phyloP scores from a whole-genome alignment of 2,797 vertebrate genomes.

The Hirundo rustica region DNA sequence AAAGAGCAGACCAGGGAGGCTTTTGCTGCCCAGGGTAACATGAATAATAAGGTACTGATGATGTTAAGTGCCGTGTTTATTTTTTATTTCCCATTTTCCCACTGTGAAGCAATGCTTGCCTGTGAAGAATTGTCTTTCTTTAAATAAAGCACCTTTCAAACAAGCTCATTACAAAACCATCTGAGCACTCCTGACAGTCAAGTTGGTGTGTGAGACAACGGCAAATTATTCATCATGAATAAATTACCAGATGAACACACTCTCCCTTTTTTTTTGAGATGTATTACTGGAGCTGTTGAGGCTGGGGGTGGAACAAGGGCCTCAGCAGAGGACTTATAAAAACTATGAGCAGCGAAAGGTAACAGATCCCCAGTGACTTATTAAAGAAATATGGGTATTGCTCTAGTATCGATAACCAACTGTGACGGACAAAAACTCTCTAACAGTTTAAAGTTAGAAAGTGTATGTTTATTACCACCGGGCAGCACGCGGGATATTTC shows the following conservation, averaged over 20 bases:
- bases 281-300: not conserved
- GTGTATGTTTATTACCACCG: too few relatives aligned
- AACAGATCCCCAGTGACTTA: not conserved
- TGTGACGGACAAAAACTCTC: too few relatives aligned
- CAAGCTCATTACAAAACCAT: constrained; percentile 35
- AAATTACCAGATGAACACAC: constrained; percentile 1
- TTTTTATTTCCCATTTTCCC: constrained; percentile 8
- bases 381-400: too few relatives aligned
- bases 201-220: constrained; percentile 39
- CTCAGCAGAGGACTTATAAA: not conserved
- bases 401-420: too few relatives aligned
- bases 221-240: constrained; percentile 29
- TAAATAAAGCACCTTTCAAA: constrained; percentile 49
- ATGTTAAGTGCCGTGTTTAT: not conserved
- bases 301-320: not conserved
- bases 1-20: not conserved
- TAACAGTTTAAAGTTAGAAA: too few relatives aligned
- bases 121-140: not conserved
- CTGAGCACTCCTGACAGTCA: constrained; percentile 20
- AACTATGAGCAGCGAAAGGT: not conserved
- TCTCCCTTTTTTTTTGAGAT: not conserved
- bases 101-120: not conserved
- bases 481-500: too few relatives aligned
- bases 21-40: not conserved
- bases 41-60: not conserved